Evolutionary conservation across 2,797 vertebrate species (phyloP), one percentile per base, ranked within the genome.

Genomic region (Gadopsis marmoratus): DNA sequence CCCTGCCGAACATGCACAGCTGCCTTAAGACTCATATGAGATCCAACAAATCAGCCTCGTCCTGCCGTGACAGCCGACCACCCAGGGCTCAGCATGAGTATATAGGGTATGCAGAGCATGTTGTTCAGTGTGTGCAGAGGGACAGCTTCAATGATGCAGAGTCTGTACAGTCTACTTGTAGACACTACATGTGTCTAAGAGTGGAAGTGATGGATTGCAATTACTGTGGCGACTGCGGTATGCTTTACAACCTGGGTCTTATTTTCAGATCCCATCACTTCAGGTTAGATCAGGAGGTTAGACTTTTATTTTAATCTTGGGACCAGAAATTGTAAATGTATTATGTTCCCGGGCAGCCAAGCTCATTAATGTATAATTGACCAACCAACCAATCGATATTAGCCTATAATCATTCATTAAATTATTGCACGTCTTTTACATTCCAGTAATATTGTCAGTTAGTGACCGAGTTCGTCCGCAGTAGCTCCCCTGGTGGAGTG

Each of bases 1-100:
- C 83, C 37, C 84, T 80, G 45, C 71, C 41, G 72, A 82, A 70
- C 66, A 60, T 50, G 78, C 81, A 64, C 71, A 81, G 76, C 78
- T 23, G 82, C 82, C 82, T 78, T 45, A 74, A 75, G 61, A 74
- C 63, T 50, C 79, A 68, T 78, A 51, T 13, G 4, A 74, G 59
- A 74, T 58, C 58, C 74, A 81, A 65, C 67, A 66, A 73, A 89
- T 87, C 81, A 82, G 55, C 61, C 69, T 63, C 39, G 35, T 70
- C 80, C 69, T 53, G 76, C 67, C 4, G 5, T 48, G 11, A 35
- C 56, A 51, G 68, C 5, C 19, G 14, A 51, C 79, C 79, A 65
- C 78, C 64, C 29, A 10, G 62, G 50, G 55, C 50, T n/a, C 23
- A 0, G 13, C 17, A 14, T 23, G 29, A 33, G 59, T 31, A 26